Conservation (phyloP, 2,113 vertebrate genomes). For the Polypterus senegalus region DNA sequence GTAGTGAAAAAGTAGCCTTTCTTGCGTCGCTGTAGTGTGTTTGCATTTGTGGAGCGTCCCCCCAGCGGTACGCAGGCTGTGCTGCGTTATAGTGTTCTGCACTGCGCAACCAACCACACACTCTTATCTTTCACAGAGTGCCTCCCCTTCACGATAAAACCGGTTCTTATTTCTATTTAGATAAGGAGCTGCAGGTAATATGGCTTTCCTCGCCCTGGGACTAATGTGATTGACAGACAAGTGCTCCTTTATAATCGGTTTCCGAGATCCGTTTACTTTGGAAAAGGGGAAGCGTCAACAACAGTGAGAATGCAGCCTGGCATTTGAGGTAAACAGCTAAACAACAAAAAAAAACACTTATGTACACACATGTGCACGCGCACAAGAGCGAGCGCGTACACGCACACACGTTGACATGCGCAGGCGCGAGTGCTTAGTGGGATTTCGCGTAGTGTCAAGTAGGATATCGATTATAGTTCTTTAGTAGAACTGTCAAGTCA, state of each 20-base stretch:
- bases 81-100: constrained; percentile 19
- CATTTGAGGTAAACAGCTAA: constrained; percentile 21
- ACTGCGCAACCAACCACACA: constrained; percentile 26
- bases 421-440: too few relatives aligned
- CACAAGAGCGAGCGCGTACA: too few relatives aligned
- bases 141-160: constrained; percentile 61
- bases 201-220: constrained; percentile 49
- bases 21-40: too few relatives aligned
- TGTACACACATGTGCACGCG: too few relatives aligned
- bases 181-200: constrained; percentile 62
- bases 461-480: too few relatives aligned
- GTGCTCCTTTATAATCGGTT: constrained; percentile 48
- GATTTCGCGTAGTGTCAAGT: too few relatives aligned
- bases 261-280: constrained; percentile 49
- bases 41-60: background rate
- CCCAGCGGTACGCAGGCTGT: constrained; percentile 33
- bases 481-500: too few relatives aligned
- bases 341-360: too few relatives aligned
- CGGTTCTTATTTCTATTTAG: constrained; percentile 71
- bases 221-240: constrained; percentile 54
- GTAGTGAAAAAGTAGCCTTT: too few relatives aligned
- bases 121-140: constrained; percentile 62
- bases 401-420: too few relatives aligned
- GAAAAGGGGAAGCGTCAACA: constrained; percentile 47
- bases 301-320: constrained; percentile 44